phyloP scores from a whole-genome alignment of 2,888 invertebrate genomes.

The Scaptomyza polygonia region DNA sequence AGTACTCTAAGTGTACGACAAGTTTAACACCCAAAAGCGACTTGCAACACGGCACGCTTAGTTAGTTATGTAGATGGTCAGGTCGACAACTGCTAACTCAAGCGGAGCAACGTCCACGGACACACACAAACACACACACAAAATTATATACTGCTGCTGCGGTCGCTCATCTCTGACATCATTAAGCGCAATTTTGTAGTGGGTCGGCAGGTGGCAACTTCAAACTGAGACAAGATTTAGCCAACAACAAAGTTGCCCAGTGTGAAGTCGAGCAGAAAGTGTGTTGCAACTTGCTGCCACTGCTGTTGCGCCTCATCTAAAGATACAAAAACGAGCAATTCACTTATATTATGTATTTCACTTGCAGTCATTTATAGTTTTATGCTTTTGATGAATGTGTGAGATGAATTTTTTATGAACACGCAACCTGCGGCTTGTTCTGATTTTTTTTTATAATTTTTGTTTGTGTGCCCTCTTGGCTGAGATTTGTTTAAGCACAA shows the following conservation, averaged over 20 bases:
- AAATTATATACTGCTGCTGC: conserved; percentile 42
- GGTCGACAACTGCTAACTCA: conserved; percentile 56
- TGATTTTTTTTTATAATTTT: conserved; percentile 6
- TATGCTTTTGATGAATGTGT: conserved; percentile 13
- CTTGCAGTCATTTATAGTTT: conserved; percentile 24
- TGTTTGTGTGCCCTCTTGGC: conserved; percentile 29
- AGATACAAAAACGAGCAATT: conserved; percentile 50
- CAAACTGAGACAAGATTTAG: conserved; percentile 47
- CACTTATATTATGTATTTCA: conserved; percentile 61
- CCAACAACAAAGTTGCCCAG: conserved; percentile 54
- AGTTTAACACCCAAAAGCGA: conserved; percentile 66
- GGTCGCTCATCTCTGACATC: conserved; percentile 79
- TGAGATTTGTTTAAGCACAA: conserved; percentile 37
- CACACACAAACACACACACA: conserved; percentile 49
- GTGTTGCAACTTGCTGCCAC: conserved; percentile 47
- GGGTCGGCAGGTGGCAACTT: conserved; percentile 49
- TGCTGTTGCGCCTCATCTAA: conserved; percentile 24
- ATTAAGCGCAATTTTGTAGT: conserved; percentile 73
- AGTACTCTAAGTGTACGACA: conserved; percentile 67
- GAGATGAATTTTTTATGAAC: conserved; percentile 44
- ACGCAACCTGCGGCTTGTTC: conserved; percentile 28
- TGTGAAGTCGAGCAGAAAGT: conserved; percentile 80
- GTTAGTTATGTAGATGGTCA: conserved; percentile 81
- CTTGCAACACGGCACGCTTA: conserved; percentile 77
- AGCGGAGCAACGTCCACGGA: conserved; percentile 70